Percentiles rank a stretch among this genome's conserved stretches.
Evolutionary conservation across 2,888 invertebrate species (phyloP).

Genomic region (Argyresthia albistria): DNA sequence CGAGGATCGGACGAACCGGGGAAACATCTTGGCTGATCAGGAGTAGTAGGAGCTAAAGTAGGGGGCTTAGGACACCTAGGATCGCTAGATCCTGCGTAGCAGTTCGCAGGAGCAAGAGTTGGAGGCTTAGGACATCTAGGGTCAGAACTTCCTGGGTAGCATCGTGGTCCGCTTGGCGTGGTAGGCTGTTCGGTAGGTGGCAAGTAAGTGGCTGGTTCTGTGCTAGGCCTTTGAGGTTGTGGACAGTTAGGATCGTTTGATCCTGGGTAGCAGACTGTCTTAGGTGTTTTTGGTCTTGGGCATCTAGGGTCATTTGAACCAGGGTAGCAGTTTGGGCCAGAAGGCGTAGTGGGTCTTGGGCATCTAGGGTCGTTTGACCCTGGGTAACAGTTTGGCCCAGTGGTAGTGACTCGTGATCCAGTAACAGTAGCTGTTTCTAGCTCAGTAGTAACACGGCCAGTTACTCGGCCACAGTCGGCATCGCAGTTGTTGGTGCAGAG

Average conservation of each 20-base stretch:
- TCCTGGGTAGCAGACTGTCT: conserved; percentile 26
- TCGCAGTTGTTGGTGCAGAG: conserved; percentile 54
- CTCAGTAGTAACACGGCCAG: conserved; percentile 32
- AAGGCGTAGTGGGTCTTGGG: conserved; percentile 18
- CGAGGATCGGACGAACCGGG: conserved; percentile 14
- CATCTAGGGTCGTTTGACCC: conserved; percentile 17
- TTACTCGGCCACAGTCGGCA: conserved; percentile 37
- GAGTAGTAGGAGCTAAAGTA: conserved; percentile 6
- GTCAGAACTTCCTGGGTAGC: conserved; percentile 14
- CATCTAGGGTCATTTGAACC: conserved; percentile 13
- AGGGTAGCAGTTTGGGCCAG: conserved; percentile 13
- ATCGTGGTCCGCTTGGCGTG: conserved; percentile 9
- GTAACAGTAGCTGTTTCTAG: conserved; percentile 13
- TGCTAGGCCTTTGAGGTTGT: conserved; percentile 22
- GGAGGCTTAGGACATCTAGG: conserved; percentile 24
- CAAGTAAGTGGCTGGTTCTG: conserved; percentile 17
- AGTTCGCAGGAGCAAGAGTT: conserved; percentile 18
- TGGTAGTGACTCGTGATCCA: conserved; percentile 17
- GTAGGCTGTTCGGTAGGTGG: conserved; percentile 16
- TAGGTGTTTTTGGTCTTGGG: conserved; percentile 14
- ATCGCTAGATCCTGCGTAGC: conserved; percentile 26
- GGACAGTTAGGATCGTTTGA: conserved; percentile 25
- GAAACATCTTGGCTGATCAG: conserved; percentile 5
- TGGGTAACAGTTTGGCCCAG: conserved; percentile 9
- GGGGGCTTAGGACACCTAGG: conserved; percentile 15